phyloP scores from a whole-genome alignment of 1,140 invertebrate species.

The Aethina tumida region DNA sequence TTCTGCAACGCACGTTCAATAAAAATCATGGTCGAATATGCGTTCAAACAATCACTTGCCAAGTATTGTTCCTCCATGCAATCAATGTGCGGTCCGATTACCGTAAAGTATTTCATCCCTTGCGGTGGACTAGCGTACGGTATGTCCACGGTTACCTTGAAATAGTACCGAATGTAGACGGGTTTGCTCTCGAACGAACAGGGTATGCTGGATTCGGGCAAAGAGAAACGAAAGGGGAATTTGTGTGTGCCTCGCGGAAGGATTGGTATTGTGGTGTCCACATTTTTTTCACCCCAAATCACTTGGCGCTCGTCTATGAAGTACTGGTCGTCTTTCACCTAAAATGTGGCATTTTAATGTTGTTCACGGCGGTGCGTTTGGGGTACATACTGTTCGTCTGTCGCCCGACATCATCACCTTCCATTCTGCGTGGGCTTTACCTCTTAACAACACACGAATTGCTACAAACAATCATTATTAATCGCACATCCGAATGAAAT shows the following conservation, averaged over 20 bases:
- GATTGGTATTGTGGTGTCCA: conserved; percentile 51
- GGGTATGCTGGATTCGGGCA: conserved; percentile 67
- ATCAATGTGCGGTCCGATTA: conserved; percentile 76
- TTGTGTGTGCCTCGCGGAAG: conserved; percentile 64
- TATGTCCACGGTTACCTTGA: conserved; percentile 71
- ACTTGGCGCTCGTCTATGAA: conserved; percentile 68
- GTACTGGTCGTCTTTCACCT: conserved; percentile 70
- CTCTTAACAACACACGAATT: conserved; percentile 61
- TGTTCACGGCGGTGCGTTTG: neutral
- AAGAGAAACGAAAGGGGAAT: conserved; percentile 62
- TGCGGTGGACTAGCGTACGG: conserved; percentile 77
- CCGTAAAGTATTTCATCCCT: conserved; percentile 77
- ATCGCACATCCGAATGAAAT: neutral
- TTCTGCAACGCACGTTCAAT: conserved; percentile 43
- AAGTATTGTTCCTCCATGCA: conserved; percentile 80
- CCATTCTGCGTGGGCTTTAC: conserved; percentile 75
- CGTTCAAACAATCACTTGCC: conserved; percentile 40
- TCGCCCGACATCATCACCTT: conserved; percentile 72
- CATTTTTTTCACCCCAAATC: conserved; percentile 70
- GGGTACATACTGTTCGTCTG: conserved; percentile 44
- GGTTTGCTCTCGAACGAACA: conserved; percentile 75
- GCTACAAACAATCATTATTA: conserved; percentile 43
- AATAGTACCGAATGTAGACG: conserved; percentile 68
- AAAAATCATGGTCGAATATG: neutral
- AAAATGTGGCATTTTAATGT: conserved; percentile 4